Base-by-base conservation (phyloP, 2,113 vertebrate genomes). In the Grantiella picta region DNA sequence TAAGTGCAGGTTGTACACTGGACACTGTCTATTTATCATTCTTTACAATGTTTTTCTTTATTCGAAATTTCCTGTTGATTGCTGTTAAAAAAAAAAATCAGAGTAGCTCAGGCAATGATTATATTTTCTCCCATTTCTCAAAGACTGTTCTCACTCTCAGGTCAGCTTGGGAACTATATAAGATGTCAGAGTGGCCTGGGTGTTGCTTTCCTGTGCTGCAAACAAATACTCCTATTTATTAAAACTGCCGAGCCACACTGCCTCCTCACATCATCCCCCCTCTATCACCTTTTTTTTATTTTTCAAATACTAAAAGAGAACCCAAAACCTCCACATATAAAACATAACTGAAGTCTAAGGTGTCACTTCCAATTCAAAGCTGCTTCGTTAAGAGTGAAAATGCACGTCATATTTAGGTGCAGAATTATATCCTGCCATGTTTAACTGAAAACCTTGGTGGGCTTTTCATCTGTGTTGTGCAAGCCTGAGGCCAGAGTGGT, bases 401-500 rank as follows among this genome's bases (percentile, higher is more conserved):
- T 2, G 17, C n/a, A 27, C 40, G 35, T 64, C 31, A 9, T 57
- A n/a, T 70, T 85, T 47, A 38, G 72, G 24, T 86, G 47, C 47
- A 82, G 52, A 86, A 89, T 71, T 71, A n/a, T 19, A 47, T 16
- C 45, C 52, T 81, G 75, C 28, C 38, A n/a, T 1, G 6, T 64
- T 66, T 92, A 66, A 90, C 35, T 68, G 72, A 81, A 88, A 96
- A 84, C 27, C 76, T 16, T 38, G 40, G 81, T 91, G 61, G 64
- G 82, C 45, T 96, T 97, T 96, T 95, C 5, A 2, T 73, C 36
- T 75, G 2, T 1, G 12, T 56, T 35, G 15, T 42, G 19, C 82
- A 79, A 89, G 92, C 80, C 92, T 81, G 90, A 92, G 88, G 86
- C 93, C 76, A 56, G 88, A 94, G 92, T 36, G 65, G 94, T 75